A percentile compares a stretch with the other conserved stretches of the same genome.
These are phyloP conservation scores for Pangasianodon gigas DNA, from an alignment of 2,113 vertebrate species.

Conservation along the genomic window DNA sequence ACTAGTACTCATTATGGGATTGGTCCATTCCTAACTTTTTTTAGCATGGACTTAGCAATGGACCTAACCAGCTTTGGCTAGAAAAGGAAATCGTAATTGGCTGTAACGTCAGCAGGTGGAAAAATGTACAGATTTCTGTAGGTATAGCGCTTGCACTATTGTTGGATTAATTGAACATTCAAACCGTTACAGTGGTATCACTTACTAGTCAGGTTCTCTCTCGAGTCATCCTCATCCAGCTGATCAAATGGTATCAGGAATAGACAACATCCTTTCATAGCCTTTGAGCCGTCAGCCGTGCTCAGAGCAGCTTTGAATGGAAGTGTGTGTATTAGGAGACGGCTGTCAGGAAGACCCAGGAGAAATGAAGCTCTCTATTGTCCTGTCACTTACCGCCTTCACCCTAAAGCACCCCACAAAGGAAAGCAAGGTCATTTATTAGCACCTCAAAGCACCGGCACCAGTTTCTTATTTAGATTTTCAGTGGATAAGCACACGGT, in stretches of 20 bases:
- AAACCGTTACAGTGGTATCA: background rate
- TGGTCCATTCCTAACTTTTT: background rate
- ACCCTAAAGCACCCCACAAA: conserved; percentile 32
- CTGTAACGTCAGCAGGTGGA: background rate
- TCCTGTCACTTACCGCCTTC: conserved; percentile 45
- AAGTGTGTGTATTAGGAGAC: conserved; percentile 54
- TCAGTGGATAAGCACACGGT: conserved; percentile 28
- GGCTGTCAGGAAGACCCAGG: conserved; percentile 45
- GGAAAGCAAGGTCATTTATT: conserved; percentile 39
- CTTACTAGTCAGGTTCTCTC: background rate
- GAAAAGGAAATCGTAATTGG: background rate
- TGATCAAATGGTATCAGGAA: conserved; percentile 19
- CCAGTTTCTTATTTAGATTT: conserved; percentile 56
- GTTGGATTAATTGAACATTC: conserved; percentile 30
- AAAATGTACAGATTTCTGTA: background rate
- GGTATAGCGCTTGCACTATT: background rate
- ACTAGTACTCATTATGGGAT: background rate
- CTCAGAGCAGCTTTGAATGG: conserved; percentile 32
- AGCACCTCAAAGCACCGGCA: conserved; percentile 18
- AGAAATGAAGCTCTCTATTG: conserved; percentile 42
- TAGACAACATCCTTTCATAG: conserved; percentile 34
- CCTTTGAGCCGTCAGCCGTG: conserved; percentile 19
- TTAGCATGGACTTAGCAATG: background rate
- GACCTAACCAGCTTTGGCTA: background rate
- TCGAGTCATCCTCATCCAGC: conserved; percentile 14